Evolutionary conservation across 2,113 vertebrate genomes (phyloP), one percentile per base, ranked within the genome.

Genomic region (Sinocyclocheilus anophthalmus): DNA sequence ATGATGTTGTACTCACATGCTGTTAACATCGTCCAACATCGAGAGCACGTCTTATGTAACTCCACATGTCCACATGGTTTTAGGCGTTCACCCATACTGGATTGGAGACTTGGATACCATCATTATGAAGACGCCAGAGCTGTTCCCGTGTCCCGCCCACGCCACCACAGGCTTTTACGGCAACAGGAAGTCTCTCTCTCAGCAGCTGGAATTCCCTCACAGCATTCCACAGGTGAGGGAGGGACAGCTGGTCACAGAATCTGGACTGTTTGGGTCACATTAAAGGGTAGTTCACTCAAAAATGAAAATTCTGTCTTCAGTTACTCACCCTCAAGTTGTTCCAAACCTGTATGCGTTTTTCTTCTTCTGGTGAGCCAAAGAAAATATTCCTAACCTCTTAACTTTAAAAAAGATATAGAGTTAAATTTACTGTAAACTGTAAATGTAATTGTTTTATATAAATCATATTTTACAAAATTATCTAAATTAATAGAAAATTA

Each of bases 141-240:
- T 93, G 53, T 93, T 88, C n/a, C 33, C 45, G 20, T 86, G 61
- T 53, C 8, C 89, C 87, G 18, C 88, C 81, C 86, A 85, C 88
- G 3, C 93, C 91, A 86, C 88, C 45, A 2, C 93, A 0, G 75
- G 93, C 1, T 94, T 97, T 70, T 96, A 94, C 12, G 94, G 93
- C 72, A 90, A 93, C 93, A 92, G 94, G 82, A 98, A 98, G 89
- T 97, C 96, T 3, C 94, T 98, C 10, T 98, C 97, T 1, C 97
- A 99, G 82, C 97, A 98, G 90, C 93, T 98, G 90, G 97, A 97
- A 88, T 93, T 94, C 70, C 85, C 94, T 0, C 89, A 92, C 10
- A 94, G 89, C 72, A 85, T 84, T 73, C 84, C 87, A 13, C 90
- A 91, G 85, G 97, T 97, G 85, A 93, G 93, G 5, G 18, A 63